Evolutionary conservation across 2,888 invertebrate species (phyloP).

Genomic region (Latheticus oryzae): DNA sequence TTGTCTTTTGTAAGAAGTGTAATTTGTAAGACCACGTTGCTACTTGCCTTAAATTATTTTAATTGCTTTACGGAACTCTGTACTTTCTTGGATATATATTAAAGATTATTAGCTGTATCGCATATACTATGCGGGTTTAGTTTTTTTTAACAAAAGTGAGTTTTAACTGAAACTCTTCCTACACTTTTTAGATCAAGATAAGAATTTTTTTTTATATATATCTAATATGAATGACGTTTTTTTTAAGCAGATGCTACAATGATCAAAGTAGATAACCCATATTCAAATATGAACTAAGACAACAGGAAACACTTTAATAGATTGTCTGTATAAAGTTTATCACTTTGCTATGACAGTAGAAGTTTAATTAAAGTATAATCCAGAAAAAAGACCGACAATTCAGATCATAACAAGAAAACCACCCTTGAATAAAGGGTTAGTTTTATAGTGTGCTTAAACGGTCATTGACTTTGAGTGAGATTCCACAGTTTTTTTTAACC

Average conservation of each 20-base stretch:
- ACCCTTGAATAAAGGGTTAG: conserved; percentile 2
- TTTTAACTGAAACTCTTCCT: conserved; percentile 20
- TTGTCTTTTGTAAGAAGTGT: conserved; percentile 46
- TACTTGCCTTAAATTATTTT: conserved; percentile 45
- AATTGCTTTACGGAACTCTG: conserved; percentile 45
- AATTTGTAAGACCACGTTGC: conserved; percentile 36
- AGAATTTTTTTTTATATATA: conserved; percentile 18
- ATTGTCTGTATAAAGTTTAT: conserved; percentile 38
- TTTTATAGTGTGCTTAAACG: conserved; percentile 10
- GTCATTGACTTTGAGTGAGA: conserved; percentile 21
- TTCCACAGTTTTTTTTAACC: conserved; percentile 14
- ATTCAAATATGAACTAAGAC: conserved; percentile 39
- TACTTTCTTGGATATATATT: conserved; percentile 36
- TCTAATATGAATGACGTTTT: conserved; percentile 31
- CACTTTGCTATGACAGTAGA: conserved; percentile 20
- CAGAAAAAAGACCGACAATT: conserved; percentile 19
- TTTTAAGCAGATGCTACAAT: conserved; percentile 29
- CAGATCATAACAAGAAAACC: conserved; percentile 14
- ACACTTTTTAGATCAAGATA: conserved; percentile 25
- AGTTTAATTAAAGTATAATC: conserved; percentile 31
- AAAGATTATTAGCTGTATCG: conserved; percentile 14
- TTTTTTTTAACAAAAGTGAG: conserved; percentile 21
- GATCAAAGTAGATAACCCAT: conserved; percentile 36
- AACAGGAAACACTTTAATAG: conserved; percentile 44
- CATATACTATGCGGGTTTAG: conserved; percentile 24